Base-by-base conservation (phyloP, 1,140 invertebrate genomes). In the Drosophila lowei region DNA sequence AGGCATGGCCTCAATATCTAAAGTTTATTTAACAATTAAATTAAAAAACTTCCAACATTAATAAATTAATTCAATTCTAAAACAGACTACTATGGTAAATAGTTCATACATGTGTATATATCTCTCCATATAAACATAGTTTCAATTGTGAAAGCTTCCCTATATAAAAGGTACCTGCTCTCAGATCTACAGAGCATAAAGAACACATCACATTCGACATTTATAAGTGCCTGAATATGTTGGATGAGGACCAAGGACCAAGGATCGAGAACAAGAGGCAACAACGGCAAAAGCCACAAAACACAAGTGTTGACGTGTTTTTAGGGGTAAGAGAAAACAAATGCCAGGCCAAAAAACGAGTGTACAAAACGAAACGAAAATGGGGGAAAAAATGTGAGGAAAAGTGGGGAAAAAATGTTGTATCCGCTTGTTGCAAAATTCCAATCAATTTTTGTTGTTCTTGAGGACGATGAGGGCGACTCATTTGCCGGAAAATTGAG, bases 401-500 rank as follows among this genome's bases (percentile, higher is more conserved):
- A 48, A 25, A 41, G 57, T 34, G n/a, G 63, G 44, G 13, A 38
- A 57, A 79, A 46, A 58, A 81, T 67, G 49, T 72, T 73, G 48
- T 73, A 80, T 66, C 64, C 68, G 72, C 81, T 74, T 88, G 75
- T 70, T 88, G 84, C 68, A 77, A 38, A 79, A 88, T 89, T 88
- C 79, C 83, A 88, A 88, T 88, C 83, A 88, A 88, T 88, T 84
- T 84, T 67, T 68, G 60, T 75, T 62, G 72, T 59, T 78, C 48
- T 65, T 44, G 57, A 61, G 63, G 63, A 60, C 42, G 59, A 59
- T 68, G 72, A 59, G 63, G 62, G 56, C 50, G 63, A 79, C 66
- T 89, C 75, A 88, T 88, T 88, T 88, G 79, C 77, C 65, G 86
- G 72, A 90, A 90, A 90, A 90, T 90, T 90, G 88, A 84, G 73